phyloP scores from a whole-genome alignment of 2,113 vertebrate species.

The Irena cyanogastra region DNA sequence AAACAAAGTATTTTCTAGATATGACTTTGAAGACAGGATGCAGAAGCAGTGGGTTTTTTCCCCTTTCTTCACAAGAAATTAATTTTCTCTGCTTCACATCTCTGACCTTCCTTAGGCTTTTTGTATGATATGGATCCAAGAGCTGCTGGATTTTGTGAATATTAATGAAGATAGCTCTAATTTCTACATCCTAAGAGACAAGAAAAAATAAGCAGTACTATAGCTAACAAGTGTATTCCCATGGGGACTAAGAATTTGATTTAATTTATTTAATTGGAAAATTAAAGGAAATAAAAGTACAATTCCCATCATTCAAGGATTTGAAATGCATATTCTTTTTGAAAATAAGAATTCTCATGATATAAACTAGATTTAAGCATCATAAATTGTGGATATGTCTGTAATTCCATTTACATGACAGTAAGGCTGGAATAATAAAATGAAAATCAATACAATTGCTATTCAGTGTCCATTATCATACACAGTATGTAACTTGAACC shows the following conservation, averaged over 20 bases:
- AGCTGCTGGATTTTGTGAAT: background rate
- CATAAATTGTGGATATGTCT: background rate
- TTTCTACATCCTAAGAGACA: background rate
- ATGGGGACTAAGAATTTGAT: background rate
- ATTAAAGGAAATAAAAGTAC: slow-evolving; percentile 33
- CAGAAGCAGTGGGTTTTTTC: background rate
- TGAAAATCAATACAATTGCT: background rate
- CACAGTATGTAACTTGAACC: background rate
- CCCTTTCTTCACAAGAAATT: background rate
- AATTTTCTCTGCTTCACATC: background rate
- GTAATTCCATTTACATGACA: background rate
- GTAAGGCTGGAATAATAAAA: background rate
- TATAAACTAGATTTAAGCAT: background rate
- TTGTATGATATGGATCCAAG: background rate
- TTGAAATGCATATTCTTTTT: background rate
- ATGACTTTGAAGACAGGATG: background rate
- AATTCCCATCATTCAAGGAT: background rate
- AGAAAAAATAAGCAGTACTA: background rate
- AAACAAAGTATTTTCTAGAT: background rate
- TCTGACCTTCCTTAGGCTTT: background rate
- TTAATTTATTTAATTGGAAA: slow-evolving; percentile 32
- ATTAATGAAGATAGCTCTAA: slow-evolving; percentile 11
- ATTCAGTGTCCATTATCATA: background rate
- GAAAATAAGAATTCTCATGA: background rate
- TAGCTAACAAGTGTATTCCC: background rate